Base-by-base conservation (phyloP, 2,113 vertebrate genomes). In the Tylochromis polylepis region DNA sequence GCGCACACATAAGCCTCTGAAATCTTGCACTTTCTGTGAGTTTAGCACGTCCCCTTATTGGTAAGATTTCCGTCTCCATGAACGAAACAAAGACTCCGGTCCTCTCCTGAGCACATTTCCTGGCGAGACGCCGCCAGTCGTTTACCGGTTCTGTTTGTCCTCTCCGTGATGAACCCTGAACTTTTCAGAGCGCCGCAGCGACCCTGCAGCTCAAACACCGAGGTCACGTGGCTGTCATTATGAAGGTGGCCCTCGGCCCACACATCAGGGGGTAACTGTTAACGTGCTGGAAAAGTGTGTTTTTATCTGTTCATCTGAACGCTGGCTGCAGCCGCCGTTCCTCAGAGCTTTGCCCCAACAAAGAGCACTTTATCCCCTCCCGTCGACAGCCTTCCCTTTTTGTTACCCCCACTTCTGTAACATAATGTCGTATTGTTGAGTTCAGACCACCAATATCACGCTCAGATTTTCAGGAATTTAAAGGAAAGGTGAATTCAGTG, bases 221-320 rank as follows among this genome's bases (percentile, higher is more conserved):
- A 62, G 85, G 84, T 84, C 43, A 67, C 85, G 16, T 24, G 56
- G 15, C 75, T 82, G 79, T 62, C 60, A 31, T 84, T 79, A 10
- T 55, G 75, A 57, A 84, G 81, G 79, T 75, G 82, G 75, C 79
- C 83, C 53, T 85, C 27, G 12, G 81, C 85, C 82, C 88, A 29
- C 80, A 77, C 91, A 80, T 83, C 83, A 15, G 87, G 89, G 88
- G 82, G 82, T 81, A 29, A 55, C 87, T 51, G 85, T 79, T 90
- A 83, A 89, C 92, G 91, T 89, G 81, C 62, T 83, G 81, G 41
- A 41, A 91, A 90, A 88, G 77, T 87, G 85, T 84, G 87, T 92
- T 91, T 93, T 92, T 94, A 95, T 95, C 94, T 90, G 79, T 70
- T 91, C 87, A 95, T 95, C 93, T 94, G 91, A 90, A 92, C 86